Evolutionary conservation across 2,888 invertebrate genomes (phyloP).

Genomic region (Drosophila mercatorum): DNA sequence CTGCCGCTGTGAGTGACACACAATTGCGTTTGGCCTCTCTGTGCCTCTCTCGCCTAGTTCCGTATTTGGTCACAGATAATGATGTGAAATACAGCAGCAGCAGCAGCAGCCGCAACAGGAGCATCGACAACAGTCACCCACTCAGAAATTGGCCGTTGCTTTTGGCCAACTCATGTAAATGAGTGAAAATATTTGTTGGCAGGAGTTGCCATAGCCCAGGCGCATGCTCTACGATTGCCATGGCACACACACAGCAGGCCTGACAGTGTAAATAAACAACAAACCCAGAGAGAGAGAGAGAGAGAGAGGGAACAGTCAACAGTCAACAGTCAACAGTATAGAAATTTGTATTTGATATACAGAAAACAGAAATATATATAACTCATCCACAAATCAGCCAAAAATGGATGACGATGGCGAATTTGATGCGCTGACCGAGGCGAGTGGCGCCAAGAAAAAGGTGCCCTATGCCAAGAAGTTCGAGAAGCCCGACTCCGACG

Average conservation of each 20-base stretch:
- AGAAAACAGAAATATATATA: neutral
- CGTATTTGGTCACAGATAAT: conserved; percentile 80
- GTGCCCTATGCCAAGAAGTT: conserved; percentile 64
- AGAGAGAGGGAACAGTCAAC: neutral
- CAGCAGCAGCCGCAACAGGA: conserved; percentile 28
- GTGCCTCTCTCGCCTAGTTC: conserved; percentile 59
- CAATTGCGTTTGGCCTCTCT: conserved; percentile 62
- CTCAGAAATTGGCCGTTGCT: conserved; percentile 67
- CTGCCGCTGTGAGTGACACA: conserved; percentile 71
- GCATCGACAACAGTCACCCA: conserved; percentile 72
- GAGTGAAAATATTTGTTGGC: conserved; percentile 69
- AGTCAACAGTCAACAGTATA: neutral
- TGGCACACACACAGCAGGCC: conserved; percentile 12
- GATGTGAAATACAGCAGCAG: conserved; percentile 71
- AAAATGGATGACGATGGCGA: conserved; percentile 51
- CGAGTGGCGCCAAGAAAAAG: conserved; percentile 14
- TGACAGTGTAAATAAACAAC: conserved; percentile 11
- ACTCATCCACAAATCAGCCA: neutral
- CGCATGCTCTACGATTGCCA: conserved; percentile 55
- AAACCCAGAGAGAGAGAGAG: neutral
- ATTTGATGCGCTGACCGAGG: conserved; percentile 2
- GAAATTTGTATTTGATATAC: too few species aligned
- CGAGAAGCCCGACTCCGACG: conserved; percentile 68
- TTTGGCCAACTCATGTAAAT: conserved; percentile 66
- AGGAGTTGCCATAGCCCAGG: conserved; percentile 39